Conservation (phyloP, 2,888 invertebrate species). For the Ashinkailepas kermadecensis region DNA sequence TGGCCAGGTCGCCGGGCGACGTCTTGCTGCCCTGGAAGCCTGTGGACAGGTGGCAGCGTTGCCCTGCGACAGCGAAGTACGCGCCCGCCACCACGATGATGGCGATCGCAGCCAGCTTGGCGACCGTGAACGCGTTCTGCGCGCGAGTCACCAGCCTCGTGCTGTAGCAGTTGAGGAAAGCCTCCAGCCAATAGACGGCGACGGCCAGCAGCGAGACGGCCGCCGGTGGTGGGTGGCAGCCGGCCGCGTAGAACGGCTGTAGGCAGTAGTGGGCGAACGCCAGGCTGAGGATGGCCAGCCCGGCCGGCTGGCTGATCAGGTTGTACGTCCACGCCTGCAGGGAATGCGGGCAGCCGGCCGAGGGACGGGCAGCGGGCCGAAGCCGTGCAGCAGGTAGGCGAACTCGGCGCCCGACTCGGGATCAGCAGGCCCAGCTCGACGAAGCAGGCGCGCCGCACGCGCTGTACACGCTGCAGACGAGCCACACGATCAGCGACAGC, state of each 20-base stretch:
- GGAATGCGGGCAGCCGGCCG: conserved; percentile 56
- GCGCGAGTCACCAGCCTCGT: conserved; percentile 89
- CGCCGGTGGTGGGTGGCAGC: not conserved
- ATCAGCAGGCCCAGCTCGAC: conserved; percentile 73
- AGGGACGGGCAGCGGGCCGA: conserved; percentile 51
- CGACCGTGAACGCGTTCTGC: conserved; percentile 89
- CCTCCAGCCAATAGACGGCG: not conserved
- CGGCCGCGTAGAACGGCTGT: not conserved
- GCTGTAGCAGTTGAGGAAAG: conserved; percentile 75
- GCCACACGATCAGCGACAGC: conserved; percentile 69
- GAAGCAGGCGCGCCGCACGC: conserved; percentile 69
- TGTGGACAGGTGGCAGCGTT: conserved; percentile 77
- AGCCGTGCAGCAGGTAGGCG: conserved; percentile 52
- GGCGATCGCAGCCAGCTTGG: conserved; percentile 81
- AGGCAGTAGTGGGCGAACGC: conserved; percentile 65
- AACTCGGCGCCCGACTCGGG: conserved; percentile 72
- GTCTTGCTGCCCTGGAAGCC: conserved; percentile 66
- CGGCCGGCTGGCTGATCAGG: conserved; percentile 63
- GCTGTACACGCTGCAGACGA: conserved; percentile 66
- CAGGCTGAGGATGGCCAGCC: conserved; percentile 65
- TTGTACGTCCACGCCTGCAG: conserved; percentile 70
- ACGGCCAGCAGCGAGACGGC: not conserved
- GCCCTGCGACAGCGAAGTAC: conserved; percentile 78
- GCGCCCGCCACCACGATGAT: conserved; percentile 85
- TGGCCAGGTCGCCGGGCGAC: conserved; percentile 75